phyloP scores from a whole-genome alignment of 2,797 vertebrate genomes.

The Artibeus jamaicensis region DNA sequence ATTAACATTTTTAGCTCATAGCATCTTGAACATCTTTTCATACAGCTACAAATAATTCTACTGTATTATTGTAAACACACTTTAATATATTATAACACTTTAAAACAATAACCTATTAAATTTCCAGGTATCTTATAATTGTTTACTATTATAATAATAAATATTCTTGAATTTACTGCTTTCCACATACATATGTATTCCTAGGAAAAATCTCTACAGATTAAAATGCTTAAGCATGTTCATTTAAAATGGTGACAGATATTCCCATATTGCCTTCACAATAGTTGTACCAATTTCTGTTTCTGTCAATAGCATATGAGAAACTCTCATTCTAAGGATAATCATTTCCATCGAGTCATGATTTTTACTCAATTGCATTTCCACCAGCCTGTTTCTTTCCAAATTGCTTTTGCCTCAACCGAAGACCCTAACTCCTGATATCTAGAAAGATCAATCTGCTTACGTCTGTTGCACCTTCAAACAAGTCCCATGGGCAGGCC shows the following conservation, averaged over 20 bases:
- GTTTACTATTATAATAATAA: background rate
- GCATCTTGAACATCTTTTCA: background rate
- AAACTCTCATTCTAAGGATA: background rate
- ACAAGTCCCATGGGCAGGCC: background rate
- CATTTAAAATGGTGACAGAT: conserved; percentile 2
- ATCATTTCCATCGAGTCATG: background rate
- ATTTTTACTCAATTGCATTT: background rate
- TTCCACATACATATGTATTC: background rate
- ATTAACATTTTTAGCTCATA: background rate
- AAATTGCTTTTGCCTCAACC: conserved; percentile 1
- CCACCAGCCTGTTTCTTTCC: background rate
- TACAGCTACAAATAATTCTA: background rate
- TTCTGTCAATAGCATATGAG: background rate
- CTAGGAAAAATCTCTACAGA: background rate
- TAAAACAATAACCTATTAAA: background rate
- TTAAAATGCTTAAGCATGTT: background rate
- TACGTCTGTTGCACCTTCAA: background rate
- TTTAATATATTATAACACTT: background rate
- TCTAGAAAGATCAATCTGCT: background rate
- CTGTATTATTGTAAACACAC: background rate
- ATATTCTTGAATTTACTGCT: background rate
- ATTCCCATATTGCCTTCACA: background rate
- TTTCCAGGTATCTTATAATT: background rate
- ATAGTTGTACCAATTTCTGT: background rate
- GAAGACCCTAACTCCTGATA: background rate